Conservation (phyloP, 1,140 invertebrate species). For the Dendroctonus valens region DNA sequence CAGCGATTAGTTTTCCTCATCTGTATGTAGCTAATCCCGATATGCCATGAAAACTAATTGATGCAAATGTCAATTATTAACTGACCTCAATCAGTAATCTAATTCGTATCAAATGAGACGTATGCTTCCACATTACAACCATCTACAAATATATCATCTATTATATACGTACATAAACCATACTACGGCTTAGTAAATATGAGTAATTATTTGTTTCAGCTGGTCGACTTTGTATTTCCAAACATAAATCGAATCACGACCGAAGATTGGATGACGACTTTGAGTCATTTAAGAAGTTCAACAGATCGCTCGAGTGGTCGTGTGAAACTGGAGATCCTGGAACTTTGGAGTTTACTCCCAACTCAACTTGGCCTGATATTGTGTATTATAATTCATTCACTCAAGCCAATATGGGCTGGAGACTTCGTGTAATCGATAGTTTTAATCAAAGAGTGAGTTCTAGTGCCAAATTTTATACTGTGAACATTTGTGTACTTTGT, state of each 20-base stretch:
- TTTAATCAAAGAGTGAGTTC: conserved; percentile 47
- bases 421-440: conserved; percentile 80
- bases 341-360: conserved; percentile 78
- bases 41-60: no score
- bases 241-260: conserved; percentile 64
- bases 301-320: conserved; percentile 65
- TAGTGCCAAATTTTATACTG: background rate
- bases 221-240: conserved; percentile 74
- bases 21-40: no score
- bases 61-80: no score
- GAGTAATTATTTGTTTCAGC: conserved; percentile 52
- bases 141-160: no score
- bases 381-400: conserved; percentile 95
- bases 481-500: background rate
- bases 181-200: background rate
- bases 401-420: conserved; percentile 88
- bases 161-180: no score
- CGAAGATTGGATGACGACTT: conserved; percentile 76
- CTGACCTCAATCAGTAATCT: no score
- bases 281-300: conserved; percentile 78
- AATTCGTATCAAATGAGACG: no score
- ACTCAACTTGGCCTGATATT: conserved; percentile 85
- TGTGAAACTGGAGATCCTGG: conserved; percentile 73
- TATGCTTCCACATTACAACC: no score
- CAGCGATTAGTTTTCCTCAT: no score